Evolutionary conservation across 2,113 vertebrate genomes (phyloP), one percentile per base, ranked within the genome.

Genomic region (Plecotus auritus): DNA sequence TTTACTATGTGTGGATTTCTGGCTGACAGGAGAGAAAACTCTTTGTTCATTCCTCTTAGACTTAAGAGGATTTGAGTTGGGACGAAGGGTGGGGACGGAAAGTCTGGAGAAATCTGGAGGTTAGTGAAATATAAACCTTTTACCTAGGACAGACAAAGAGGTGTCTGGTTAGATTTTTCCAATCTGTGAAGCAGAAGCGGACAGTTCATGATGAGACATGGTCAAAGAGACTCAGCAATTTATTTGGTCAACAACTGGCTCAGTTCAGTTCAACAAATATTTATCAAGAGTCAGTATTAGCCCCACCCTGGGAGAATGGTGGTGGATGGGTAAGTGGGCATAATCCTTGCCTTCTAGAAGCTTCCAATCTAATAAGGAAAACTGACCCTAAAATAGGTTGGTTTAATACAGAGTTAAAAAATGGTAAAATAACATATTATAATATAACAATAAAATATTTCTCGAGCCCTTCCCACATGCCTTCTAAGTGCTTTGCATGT

Each of bases 31-130:
- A 83, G 12, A 83, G 42, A 54, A 90, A 76, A 17, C 47, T 83
- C 91, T 91, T 74, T 56, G 47, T 85, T 94, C 88, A 91, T 94
- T 87, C 92, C 64, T 67, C n/a, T 88, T 22, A 51, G 49, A 51
- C 66, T 59, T 90, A 73, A 86, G 45, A 93, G 10, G 12, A 85
- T 88, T 85, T 78, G 13, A 90, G 18, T 73, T 93, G 42, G 20
- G 37, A 76, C 4, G 66, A 77, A 88, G 47, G 14, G 18, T n/a
- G 4, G 26, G 20, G 12, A 40, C 78, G 49, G 54, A 49, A 85
- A 18, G 70, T 59, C 84, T 85, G 28, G n/a, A 32, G 51, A 93
- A 94, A 91, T 54, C 54, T 18, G n/a, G 90, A 85, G 35, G 30
- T 83, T 42, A 70, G 18, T 76, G 32, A 85, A 73, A 88, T 37